These are phyloP conservation scores for Apis dorsata DNA, from an alignment of 1,140 invertebrate genomes.

Conservation along the genomic window DNA sequence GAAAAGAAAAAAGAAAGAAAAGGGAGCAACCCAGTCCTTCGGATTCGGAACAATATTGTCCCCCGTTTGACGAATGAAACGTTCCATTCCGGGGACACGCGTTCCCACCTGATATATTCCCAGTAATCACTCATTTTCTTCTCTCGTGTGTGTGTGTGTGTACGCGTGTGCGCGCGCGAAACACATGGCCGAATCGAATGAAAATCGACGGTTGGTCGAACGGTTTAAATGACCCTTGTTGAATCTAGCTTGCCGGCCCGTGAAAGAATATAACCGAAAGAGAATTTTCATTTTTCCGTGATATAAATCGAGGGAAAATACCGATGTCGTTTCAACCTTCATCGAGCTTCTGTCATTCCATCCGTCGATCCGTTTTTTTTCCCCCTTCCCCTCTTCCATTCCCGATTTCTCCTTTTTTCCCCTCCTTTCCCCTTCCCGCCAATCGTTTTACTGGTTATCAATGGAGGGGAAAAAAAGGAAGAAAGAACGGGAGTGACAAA, in stretches of 20 bases:
- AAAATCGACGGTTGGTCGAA: background rate
- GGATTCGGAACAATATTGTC: conserved; percentile 29
- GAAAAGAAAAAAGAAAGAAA: no score
- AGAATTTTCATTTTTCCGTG: conserved; percentile 15
- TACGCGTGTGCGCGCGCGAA: no score
- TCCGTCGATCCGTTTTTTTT: background rate
- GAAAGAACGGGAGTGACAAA: background rate
- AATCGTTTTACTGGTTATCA: background rate
- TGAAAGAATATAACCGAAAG: conserved; percentile 21
- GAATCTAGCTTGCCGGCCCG: background rate
- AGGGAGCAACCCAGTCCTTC: background rate
- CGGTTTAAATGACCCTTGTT: conserved; percentile 27
- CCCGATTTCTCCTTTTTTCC: background rate
- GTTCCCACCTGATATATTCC: conserved; percentile 33
- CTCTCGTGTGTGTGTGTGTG: no score
- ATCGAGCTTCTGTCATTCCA: background rate
- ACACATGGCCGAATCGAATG: background rate
- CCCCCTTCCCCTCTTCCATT: no score
- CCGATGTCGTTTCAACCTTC: background rate
- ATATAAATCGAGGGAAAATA: conserved; percentile 19
- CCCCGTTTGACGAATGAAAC: conserved; percentile 36
- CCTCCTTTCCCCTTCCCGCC: background rate
- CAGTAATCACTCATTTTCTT: conserved; percentile 35
- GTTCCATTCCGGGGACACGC: conserved; percentile 13
- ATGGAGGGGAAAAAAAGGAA: background rate